Evolutionary conservation across 2,113 vertebrate species (phyloP), one percentile per base, ranked within the genome.

Genomic region (Rhinolophus ferrumequinum): DNA sequence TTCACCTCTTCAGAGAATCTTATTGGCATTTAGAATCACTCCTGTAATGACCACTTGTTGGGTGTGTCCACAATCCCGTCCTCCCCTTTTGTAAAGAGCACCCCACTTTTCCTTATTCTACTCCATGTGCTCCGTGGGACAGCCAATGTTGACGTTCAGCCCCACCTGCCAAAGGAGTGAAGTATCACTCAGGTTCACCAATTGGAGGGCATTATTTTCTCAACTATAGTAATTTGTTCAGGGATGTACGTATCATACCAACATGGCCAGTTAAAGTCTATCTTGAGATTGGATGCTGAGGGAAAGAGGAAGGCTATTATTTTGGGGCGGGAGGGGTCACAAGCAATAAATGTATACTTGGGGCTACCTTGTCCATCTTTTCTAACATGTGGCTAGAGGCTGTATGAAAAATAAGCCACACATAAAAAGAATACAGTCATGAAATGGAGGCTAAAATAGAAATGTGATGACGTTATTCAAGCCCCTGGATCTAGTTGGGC

Each of bases 141-240:
- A 50, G 24, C 19, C 52, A 10, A 35, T 70, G 47, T 28, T 58
- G 14, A 83, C 47, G 2, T 13, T 28, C 44, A 86, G 22, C 35
- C 21, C n/a, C 47, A 96, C 13, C 4, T 22, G 3, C 22, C 58
- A 35, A 64, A 47, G 30, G 14, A 33, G 35, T 41, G 14, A 89
- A 73, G 9, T 19, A 18, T 81, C 47, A 47, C 28, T 82, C 47
- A 60, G 16, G 60, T 50, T 84, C 64, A 64, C 26, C 35, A 83
- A 38, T 26, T 11, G 16, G 35, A 52, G 5, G 15, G 12, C 10
- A 60, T 80, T 62, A 54, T 56, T 80, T 82, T 93, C 35, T 35
- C 90, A 90, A 86, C 11, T 58, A n/a, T 9, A 88, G 24, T 28
- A 38, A 33, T 54, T 72, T 92, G 67, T 47, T 87, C 62, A 62